Evolutionary conservation across 2,888 invertebrate species (phyloP), one percentile per base, ranked within the genome.

Genomic region (Torymus aiolomorphi): DNA sequence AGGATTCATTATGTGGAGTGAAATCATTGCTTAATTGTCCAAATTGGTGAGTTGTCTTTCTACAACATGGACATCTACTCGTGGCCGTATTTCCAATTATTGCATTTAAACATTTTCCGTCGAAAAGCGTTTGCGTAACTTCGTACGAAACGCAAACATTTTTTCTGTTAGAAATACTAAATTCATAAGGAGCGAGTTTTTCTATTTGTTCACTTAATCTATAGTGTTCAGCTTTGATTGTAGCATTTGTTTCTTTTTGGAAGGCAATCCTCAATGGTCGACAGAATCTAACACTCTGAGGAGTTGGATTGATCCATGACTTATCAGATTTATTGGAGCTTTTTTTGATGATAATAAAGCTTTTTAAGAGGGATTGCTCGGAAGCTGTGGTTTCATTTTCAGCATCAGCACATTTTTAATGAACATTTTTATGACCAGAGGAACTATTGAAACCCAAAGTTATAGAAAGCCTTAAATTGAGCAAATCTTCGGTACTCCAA

Each of bases 381-480:
- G 65, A 42, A 65, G 52, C 42, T 2, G 14, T 52, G 56, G 11
- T 65, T 65, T 63, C 42, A 56, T 74, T 74, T 3, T 24, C 14
- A n/a, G 54, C 54, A 52, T 69, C 52, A 24, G 14, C 24, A 51
- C 49, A 76, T 31, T 69, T 69, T 24, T 76, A 69, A 62, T 76
- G 76, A 1, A 62, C 18, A 31, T 76, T 76, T 12, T 11, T 51
- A 20, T 76, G 76, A 10, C 61, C 59, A 69, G 61, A 52, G 2
- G 76, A 76, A 16, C 76, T 76, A n/a, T 76, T 61, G 20, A 76
- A 61, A 16, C 76, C 69, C 14, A 67, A 42, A 2, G 67, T 49
- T 2, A 67, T 49, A 57, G n/a, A n/a, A n/a, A n/a, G n/a, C n/a
- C n/a, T n/a, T n/a, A n/a, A n/a, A n/a, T n/a, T n/a, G n/a, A n/a